Conservation (phyloP, 2,113 vertebrate genomes). For the Rattus norvegicus region DNA sequence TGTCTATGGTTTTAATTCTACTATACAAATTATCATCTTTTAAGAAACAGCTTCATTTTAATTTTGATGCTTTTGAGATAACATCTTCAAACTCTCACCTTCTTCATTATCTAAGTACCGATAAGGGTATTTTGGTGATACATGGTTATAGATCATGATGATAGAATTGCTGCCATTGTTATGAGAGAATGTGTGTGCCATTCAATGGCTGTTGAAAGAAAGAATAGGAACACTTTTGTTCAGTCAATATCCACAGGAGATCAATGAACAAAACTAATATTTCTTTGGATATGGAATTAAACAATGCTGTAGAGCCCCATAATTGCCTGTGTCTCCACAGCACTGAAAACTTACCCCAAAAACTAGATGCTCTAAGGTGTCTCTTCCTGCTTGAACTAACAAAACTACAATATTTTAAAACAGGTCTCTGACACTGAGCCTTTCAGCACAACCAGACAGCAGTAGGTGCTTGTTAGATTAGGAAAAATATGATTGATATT, state of each 20-base stretch:
- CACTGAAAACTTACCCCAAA: background rate
- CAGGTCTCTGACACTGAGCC: slow-evolving; percentile 56
- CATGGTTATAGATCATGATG: background rate
- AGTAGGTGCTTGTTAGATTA: slow-evolving; percentile 56
- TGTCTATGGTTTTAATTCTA: background rate
- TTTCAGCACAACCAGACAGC: slow-evolving; percentile 62
- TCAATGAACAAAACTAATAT: background rate
- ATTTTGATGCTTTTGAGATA: slow-evolving; percentile 12
- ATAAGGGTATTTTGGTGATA: background rate
- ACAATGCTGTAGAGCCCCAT: background rate
- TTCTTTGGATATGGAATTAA: slow-evolving; percentile 4
- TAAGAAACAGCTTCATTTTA: background rate
- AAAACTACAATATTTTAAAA: slow-evolving; percentile 41
- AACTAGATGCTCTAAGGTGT: background rate
- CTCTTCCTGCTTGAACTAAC: background rate
- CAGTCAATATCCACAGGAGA: background rate
- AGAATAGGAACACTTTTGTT: background rate
- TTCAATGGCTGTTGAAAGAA: background rate
- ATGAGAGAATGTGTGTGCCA: background rate
- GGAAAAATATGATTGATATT: slow-evolving; percentile 56
- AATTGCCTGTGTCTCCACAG: background rate
- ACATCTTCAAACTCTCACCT: background rate
- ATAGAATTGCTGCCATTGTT: background rate
- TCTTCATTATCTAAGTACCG: slow-evolving; percentile 16
- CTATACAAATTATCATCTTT: background rate